Conservation (phyloP, 2,888 invertebrate species). For the Idaea aversata region DNA sequence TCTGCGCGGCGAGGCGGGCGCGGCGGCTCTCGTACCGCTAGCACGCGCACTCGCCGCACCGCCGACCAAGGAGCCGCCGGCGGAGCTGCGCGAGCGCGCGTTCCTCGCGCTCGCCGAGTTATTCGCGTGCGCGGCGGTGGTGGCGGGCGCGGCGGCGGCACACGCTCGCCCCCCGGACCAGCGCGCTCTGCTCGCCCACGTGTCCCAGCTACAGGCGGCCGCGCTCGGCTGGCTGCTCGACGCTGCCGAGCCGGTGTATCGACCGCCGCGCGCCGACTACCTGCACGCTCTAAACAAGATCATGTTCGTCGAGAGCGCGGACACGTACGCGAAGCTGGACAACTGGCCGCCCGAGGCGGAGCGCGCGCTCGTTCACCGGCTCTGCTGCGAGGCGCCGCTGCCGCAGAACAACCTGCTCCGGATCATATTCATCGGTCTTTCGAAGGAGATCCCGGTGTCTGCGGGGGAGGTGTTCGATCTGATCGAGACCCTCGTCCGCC, state of each 20-base stretch:
- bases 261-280: conserved; percentile 86
- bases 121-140: conserved; percentile 85
- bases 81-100: conserved; percentile 83
- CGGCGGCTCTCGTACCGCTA: conserved; percentile 82
- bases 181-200: conserved; percentile 52
- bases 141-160: conserved; percentile 80
- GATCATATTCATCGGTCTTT: conserved; percentile 90
- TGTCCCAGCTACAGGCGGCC: conserved; percentile 87
- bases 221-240: conserved; percentile 94
- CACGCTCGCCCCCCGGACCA: conserved; percentile 75
- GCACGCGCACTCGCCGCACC: conserved; percentile 87
- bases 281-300: conserved; percentile 89
- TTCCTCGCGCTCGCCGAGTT: conserved; percentile 92
- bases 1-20: conserved; percentile 86
- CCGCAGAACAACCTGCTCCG: conserved; percentile 91
- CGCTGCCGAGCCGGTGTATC: conserved; percentile 86
- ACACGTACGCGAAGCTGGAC: conserved; percentile 90
- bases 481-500: conserved; percentile 89
- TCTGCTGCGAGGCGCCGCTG: conserved; percentile 94
- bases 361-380: conserved; percentile 86
- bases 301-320: conserved; percentile 87
- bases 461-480: conserved; percentile 93
- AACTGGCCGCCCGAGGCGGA: conserved; percentile 97
- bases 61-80: conserved; percentile 80
- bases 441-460: conserved; percentile 89